Evolutionary conservation across 2,797 vertebrate species (phyloP), one percentile per base, ranked within the genome.

Genomic region (Hemitrygon akajei): DNA sequence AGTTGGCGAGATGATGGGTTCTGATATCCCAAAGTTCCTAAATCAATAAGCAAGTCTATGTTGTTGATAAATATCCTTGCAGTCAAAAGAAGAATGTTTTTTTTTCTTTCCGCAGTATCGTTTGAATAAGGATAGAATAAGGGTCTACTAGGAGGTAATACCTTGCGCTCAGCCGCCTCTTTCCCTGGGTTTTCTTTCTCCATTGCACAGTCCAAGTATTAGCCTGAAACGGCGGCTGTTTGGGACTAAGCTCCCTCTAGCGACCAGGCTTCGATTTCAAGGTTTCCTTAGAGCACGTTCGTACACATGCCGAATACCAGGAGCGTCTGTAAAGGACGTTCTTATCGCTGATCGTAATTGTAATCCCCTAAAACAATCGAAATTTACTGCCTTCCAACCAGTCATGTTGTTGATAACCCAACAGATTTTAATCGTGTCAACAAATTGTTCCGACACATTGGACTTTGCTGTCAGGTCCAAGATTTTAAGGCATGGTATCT

Each of bases 161-260:
- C 25, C 56, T 11, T n/a, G 11, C 20, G 20, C 7, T 82, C 10
- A 11, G 7, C 40, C 22, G 1, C 81, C 80, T 7, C 56, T 40
- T 25, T 60, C 25, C 47, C 82, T 12, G 14, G 2, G 10, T 30
- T 60, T 56, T 9, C 40, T 56, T 82, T 60, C 82, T 30, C 12
- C 11, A 12, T 1, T 3, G 6, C 58, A 12, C 11, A 25, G n/a
- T 89, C n/a, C 1, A 20, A 34, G 86, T 11, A 14, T 58, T n/a
- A 11, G 11, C 82, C 30, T 89, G 2, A 16, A 14, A 34, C 58
- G 20, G 0, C 40, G 80, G 7, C 37, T 82, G 40, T 82, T 47
- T 34, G 22, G 58, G 34, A 20, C 60, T n/a, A 71, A 66, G 30
- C 87, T 91, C 87, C 87, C 87, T 91, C 87, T 91, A 91, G 66